Evolutionary conservation across 2,797 vertebrate genomes (phyloP), one percentile per base, ranked within the genome.

Genomic region (Parauchenoglanis ngamensis): DNA sequence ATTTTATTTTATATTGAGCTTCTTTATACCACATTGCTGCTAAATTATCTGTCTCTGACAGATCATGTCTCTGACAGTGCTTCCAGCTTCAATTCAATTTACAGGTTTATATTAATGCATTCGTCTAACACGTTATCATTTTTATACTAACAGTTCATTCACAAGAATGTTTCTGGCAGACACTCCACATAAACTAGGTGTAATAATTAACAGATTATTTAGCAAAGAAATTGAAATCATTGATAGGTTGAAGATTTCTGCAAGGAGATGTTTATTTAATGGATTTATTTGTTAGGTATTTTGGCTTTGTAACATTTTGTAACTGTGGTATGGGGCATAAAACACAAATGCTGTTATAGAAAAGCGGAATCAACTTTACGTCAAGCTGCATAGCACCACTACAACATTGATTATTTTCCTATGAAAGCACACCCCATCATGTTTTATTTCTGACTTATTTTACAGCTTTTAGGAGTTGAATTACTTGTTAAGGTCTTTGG

Each of bases 231-330:
- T 73, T 44, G 40, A 40, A 46, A 23, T 46, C 21, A 25, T 23
- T 73, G 70, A 73, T 46, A 31, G 12, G 31, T 7, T 44, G 35
- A 46, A 11, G 8, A 21, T 52, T 28, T 15, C 21, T 44, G 13
- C 25, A 23, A 76, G 2, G 1, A 28, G 13, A 52, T 7, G 8
- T 86, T 44, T 15, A 85, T 88, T 54, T 19, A 11, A 54, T 2
- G 1, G 7, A 8, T 46, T 25, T 52, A 15, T 75, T 49, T 49
- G 49, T 49, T 21, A 76, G 5, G 12, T 72, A 72, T 72, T 72
- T 72, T 73, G 72, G 23, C 19, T 73, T 73, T 46, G 40, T 49
- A 73, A 73, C 10, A 73, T 73, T 73, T 73, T 46, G 72, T 12
- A 19, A 31, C 52, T 56, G 40, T 40, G 40, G 40, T 40, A 40